Conservation (phyloP, 2,888 invertebrate genomes). For the Dascillus cervinus region DNA sequence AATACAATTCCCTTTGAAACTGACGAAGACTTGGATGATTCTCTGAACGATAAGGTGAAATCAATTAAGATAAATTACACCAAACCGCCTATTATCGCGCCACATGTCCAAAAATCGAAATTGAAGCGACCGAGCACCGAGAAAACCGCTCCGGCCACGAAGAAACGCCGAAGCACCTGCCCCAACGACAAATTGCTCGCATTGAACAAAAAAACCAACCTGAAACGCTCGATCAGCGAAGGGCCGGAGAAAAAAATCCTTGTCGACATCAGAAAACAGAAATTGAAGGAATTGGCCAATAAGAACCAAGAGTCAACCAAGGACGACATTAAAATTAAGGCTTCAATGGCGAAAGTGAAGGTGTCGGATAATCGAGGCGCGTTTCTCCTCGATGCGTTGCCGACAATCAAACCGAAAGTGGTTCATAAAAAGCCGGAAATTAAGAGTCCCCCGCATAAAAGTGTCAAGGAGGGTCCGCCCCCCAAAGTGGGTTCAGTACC, state of each 20-base stretch:
- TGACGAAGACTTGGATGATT: too few relatives aligned
- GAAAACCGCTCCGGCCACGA: background rate
- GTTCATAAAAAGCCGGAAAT: background rate
- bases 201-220: slow-evolving; percentile 1
- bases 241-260: slow-evolving; percentile 20
- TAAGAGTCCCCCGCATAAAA: background rate
- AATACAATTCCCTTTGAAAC: too few relatives aligned
- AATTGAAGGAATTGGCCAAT: slow-evolving; percentile 47
- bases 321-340: slow-evolving; percentile 23
- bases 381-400: slow-evolving; percentile 15
- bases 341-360: slow-evolving; percentile 32
- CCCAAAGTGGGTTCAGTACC: background rate
- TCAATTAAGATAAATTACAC: too few relatives aligned
- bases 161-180: slow-evolving; percentile 1
- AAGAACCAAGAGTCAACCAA: slow-evolving; percentile 26
- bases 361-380: slow-evolving; percentile 23
- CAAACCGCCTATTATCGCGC: slow-evolving; percentile 26
- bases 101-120: slow-evolving; percentile 17
- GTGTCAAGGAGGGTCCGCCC: background rate
- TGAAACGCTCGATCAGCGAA: background rate
- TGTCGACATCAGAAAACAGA: slow-evolving; percentile 40
- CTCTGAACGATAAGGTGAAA: too few relatives aligned
- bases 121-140: too few relatives aligned
- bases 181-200: background rate
- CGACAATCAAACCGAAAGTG: slow-evolving; percentile 10